Evolutionary conservation across 2,113 vertebrate species (phyloP).

Genomic region (Chionomys nivalis): DNA sequence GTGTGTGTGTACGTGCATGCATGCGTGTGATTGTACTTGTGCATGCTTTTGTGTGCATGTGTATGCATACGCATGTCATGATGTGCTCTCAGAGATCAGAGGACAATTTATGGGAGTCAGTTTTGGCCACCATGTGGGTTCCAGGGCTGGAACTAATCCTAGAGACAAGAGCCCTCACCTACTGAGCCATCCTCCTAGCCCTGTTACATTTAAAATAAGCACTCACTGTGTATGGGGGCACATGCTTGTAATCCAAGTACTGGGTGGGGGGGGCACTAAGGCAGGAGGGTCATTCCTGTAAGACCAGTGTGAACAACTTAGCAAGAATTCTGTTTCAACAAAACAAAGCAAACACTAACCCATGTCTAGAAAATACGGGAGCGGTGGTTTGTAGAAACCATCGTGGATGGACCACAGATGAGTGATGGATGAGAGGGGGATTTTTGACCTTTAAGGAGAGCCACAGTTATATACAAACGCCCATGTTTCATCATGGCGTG

Average conservation of each 20-base stretch:
- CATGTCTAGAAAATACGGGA: neutral
- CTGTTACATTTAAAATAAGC: neutral
- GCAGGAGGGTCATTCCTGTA: neutral
- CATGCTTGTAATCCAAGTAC: neutral
- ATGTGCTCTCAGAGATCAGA: neutral
- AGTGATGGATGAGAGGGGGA: neutral
- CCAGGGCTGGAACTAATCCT: neutral
- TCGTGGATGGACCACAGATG: neutral
- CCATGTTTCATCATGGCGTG: neutral
- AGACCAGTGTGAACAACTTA: neutral
- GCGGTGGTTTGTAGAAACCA: slow-evolving; percentile 37
- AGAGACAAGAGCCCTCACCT: too few relatives aligned
- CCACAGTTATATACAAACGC: neutral
- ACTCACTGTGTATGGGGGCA: neutral
- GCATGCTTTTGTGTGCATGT: neutral
- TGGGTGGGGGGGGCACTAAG: neutral
- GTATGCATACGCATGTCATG: neutral
- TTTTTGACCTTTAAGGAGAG: slow-evolving; percentile 36
- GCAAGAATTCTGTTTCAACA: neutral
- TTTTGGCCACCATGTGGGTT: neutral
- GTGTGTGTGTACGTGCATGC: neutral
- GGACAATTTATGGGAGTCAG: neutral
- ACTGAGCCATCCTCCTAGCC: neutral
- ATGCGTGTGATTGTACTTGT: too few relatives aligned
- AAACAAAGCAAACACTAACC: neutral